These are phyloP conservation scores for Sparidentex hasta DNA, from an alignment of 2,797 vertebrate species.

Conservation along the genomic window DNA sequence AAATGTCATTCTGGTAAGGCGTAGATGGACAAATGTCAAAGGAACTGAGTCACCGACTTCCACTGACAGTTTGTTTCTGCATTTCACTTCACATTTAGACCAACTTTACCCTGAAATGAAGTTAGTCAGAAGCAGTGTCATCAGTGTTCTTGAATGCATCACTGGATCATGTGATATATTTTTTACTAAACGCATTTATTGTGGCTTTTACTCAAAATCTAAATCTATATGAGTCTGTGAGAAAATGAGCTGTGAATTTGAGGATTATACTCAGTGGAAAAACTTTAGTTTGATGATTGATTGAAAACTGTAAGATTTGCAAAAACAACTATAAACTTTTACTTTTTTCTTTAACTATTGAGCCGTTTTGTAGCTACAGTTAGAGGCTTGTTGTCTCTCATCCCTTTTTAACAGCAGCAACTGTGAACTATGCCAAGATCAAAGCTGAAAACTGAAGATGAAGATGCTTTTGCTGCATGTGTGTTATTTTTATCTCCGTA, in stretches of 20 bases:
- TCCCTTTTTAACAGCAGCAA: neutral
- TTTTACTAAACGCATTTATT: too few species aligned
- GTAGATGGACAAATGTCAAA: neutral
- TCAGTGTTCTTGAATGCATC: neutral
- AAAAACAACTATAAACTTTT: neutral
- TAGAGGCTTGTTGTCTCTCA: neutral
- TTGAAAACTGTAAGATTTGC: neutral
- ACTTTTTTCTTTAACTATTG: neutral
- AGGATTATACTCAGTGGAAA: neutral
- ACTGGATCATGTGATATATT: neutral
- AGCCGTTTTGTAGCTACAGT: neutral
- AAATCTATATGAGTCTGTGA: neutral
- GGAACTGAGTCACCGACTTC: neutral
- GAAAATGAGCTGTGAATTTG: neutral
- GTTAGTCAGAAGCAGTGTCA: neutral
- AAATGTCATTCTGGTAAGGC: neutral
- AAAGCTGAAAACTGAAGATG: neutral
- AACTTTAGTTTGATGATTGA: neutral
- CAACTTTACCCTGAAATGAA: neutral
- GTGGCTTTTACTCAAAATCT: too few species aligned
- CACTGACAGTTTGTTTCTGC: conserved; percentile 8
- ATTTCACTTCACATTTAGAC: conserved; percentile 50
- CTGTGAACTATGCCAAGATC: neutral
- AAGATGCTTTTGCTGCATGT: neutral
- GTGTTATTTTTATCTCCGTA: neutral